Percentiles rank a stretch among this genome's conserved stretches.
phyloP scores from a whole-genome alignment of 2,113 vertebrate genomes.

The Plotosus lineatus region DNA sequence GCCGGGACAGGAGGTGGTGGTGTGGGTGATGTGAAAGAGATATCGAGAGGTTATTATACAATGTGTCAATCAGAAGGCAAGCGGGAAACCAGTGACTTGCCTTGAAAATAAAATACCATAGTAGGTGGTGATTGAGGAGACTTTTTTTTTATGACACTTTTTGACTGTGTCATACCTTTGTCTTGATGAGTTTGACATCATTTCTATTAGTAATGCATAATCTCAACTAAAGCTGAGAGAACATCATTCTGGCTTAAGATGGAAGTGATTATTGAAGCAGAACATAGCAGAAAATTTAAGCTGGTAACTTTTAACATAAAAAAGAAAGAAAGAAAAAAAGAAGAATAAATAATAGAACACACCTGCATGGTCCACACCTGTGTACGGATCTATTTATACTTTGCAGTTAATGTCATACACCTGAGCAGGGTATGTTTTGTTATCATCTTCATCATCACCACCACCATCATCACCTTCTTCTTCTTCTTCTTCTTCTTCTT shows the following conservation, averaged over 20 bases:
- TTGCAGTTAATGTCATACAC: constrained; percentile 21
- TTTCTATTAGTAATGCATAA: neutral
- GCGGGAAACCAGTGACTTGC: constrained; percentile 41
- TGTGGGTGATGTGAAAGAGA: neutral
- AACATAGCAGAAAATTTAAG: neutral
- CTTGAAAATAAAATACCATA: constrained; percentile 4
- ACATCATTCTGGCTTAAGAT: constrained; percentile 1
- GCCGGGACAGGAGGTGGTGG: constrained; percentile 25
- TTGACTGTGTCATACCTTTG: neutral
- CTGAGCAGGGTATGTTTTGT: neutral
- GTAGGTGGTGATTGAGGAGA: neutral
- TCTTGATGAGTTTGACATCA: neutral
- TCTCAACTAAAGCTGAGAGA: neutral
- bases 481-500: no score
- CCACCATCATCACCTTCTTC: no score
- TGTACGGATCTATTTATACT: constrained; percentile 35
- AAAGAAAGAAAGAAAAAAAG: constrained; percentile 26
- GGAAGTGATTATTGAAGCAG: constrained; percentile 10
- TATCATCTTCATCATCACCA: no score
- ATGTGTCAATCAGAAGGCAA: constrained; percentile 60
- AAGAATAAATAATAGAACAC: constrained; percentile 39
- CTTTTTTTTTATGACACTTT: neutral
- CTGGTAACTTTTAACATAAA: neutral
- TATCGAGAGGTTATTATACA: constrained; percentile 52
- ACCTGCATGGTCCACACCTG: constrained; percentile 55